These are phyloP conservation scores for Phasia obesa DNA, from an alignment of 2,888 invertebrate species.

Conservation along the genomic window DNA sequence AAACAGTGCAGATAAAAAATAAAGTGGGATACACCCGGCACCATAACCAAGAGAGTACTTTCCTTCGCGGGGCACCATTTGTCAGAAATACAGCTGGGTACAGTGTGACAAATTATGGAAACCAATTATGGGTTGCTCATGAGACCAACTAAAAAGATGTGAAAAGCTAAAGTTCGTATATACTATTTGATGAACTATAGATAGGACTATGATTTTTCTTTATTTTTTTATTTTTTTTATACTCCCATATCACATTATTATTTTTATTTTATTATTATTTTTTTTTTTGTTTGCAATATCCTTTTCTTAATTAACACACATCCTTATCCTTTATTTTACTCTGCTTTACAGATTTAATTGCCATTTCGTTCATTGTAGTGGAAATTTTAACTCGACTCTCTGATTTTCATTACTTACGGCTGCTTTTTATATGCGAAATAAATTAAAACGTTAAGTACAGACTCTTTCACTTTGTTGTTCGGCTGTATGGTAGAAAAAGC, in stretches of 20 bases:
- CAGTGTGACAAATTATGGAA: too few relatives aligned
- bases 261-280: not conserved
- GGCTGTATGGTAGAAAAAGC: not conserved
- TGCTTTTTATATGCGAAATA: slow-evolving; percentile 21
- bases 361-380: slow-evolving; percentile 59
- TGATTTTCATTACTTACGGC: slow-evolving; percentile 33
- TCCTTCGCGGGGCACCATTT: too few relatives aligned
- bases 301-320: slow-evolving; percentile 40
- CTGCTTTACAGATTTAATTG: slow-evolving; percentile 51
- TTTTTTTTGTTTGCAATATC: slow-evolving; percentile 7
- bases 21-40: too few relatives aligned
- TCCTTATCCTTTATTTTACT: slow-evolving; percentile 11
- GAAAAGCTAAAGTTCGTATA: too few relatives aligned
- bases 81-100: too few relatives aligned
- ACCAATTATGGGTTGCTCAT: too few relatives aligned
- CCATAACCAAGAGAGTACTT: too few relatives aligned
- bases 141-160: too few relatives aligned
- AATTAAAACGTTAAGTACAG: slow-evolving; percentile 5
- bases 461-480: not conserved
- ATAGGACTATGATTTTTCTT: too few relatives aligned
- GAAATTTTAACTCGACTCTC: slow-evolving; percentile 46
- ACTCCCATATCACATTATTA: not conserved
- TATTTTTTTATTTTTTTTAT: not conserved
- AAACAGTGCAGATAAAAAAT: too few relatives aligned
- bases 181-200: too few relatives aligned